Conservation (phyloP, 2,888 invertebrate genomes). For the Epiblema foenella region DNA sequence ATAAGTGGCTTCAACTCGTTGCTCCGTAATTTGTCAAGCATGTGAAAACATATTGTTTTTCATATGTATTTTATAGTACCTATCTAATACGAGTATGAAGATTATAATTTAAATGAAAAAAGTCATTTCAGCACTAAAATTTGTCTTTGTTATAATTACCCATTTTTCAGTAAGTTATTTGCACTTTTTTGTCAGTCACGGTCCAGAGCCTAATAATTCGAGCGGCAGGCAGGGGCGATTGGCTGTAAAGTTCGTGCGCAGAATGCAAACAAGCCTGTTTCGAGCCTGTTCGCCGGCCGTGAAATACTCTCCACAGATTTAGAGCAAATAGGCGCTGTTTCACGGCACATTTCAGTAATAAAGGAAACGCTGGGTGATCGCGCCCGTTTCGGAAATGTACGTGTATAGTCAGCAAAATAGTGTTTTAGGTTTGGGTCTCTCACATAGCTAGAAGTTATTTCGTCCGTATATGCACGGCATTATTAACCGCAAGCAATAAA, state of each 20-base stretch:
- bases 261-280: conserved; percentile 21
- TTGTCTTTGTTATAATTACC: background rate
- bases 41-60: too few relatives aligned
- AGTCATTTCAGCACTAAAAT: background rate
- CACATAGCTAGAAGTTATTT: too few relatives aligned
- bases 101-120: too few relatives aligned
- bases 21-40: too few relatives aligned
- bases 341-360: background rate
- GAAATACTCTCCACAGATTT: conserved; percentile 19
- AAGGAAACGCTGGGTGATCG: background rate
- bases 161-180: conserved; percentile 2
- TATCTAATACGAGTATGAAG: too few relatives aligned
- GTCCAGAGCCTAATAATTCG: conserved; percentile 17
- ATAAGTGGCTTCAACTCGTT: too few relatives aligned
- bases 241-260: conserved; percentile 22
- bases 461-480: too few relatives aligned
- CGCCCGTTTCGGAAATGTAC: background rate
- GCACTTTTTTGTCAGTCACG: conserved; percentile 19
- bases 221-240: conserved; percentile 26
- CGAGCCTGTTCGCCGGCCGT: conserved; percentile 5
- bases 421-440: background rate
- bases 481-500: too few relatives aligned
- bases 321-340: conserved; percentile 2
- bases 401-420: background rate
- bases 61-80: too few relatives aligned